These are phyloP conservation scores for Hippoglossus hippoglossus DNA, from an alignment of 2,797 vertebrate genomes.

Conservation along the genomic window DNA sequence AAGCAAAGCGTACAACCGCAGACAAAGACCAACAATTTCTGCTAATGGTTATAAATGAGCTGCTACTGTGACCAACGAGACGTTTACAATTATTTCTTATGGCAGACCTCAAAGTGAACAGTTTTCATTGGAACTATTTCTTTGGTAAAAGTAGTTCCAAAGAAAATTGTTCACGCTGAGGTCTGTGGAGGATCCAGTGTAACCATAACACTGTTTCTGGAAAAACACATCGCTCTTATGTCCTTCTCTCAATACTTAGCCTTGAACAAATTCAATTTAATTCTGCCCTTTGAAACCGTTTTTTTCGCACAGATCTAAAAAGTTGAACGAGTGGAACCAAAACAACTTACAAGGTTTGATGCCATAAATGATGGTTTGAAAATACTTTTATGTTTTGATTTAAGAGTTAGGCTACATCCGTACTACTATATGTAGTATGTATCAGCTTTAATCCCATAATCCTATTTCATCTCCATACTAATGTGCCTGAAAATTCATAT, in stretches of 20 bases:
- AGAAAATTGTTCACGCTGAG: conserved; percentile 42
- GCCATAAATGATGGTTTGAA: neutral
- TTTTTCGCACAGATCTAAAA: neutral
- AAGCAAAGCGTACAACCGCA: conserved; percentile 48
- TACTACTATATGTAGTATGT: no score
- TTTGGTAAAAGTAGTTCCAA: conserved; percentile 41
- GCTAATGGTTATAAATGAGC: conserved; percentile 40
- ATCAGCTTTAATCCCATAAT: no score
- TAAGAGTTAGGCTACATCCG: neutral
- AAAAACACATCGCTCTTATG: conserved; percentile 18
- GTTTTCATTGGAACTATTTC: conserved; percentile 47
- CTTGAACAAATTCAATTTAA: conserved; percentile 1
- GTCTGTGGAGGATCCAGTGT: conserved; percentile 22
- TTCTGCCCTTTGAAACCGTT: neutral
- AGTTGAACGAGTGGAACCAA: neutral
- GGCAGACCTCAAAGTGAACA: conserved; percentile 44
- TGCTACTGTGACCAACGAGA: conserved; percentile 21
- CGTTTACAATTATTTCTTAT: conserved; percentile 40
- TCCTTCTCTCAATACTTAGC: conserved; percentile 2
- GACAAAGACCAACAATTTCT: conserved; percentile 49
- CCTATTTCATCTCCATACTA: no score
- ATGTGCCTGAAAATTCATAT: no score
- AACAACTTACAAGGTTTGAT: neutral
- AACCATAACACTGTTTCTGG: conserved; percentile 32
- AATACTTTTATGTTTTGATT: neutral